phyloP scores from a whole-genome alignment of 2,888 invertebrate genomes.

The Thera obeliscata region DNA sequence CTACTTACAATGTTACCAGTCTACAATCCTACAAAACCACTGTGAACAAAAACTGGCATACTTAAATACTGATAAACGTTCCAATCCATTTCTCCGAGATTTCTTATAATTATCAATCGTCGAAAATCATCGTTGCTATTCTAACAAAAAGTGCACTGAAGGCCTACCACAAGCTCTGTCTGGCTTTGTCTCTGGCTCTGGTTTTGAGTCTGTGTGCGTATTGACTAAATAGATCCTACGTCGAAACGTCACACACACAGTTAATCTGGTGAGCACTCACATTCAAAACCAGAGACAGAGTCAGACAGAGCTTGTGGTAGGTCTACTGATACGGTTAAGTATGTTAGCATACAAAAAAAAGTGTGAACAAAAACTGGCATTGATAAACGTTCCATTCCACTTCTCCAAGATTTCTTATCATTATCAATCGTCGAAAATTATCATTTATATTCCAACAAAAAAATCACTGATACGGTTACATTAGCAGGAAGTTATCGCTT shows the following conservation, averaged over 20 bases:
- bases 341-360: too few relatives aligned
- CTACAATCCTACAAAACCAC: neutral
- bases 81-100: constrained; percentile 4
- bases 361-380: neutral
- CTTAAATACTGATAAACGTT: neutral
- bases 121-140: neutral
- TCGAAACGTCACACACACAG: too few relatives aligned
- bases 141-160: neutral
- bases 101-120: constrained; percentile 1
- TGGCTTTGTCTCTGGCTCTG: too few relatives aligned
- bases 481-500: neutral
- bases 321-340: too few relatives aligned
- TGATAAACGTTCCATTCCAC: constrained; percentile 8
- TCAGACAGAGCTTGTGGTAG: too few relatives aligned
- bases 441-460: neutral
- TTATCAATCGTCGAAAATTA: neutral
- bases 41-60: neutral
- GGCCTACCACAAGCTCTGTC: too few relatives aligned
- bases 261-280: too few relatives aligned
- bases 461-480: neutral
- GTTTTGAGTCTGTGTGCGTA: too few relatives aligned
- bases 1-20: too few relatives aligned
- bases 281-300: too few relatives aligned
- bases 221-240: too few relatives aligned
- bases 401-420: constrained; percentile 4